These are phyloP conservation scores for Cotesia typhae DNA, from an alignment of 1,140 invertebrate species.

Conservation along the genomic window DNA sequence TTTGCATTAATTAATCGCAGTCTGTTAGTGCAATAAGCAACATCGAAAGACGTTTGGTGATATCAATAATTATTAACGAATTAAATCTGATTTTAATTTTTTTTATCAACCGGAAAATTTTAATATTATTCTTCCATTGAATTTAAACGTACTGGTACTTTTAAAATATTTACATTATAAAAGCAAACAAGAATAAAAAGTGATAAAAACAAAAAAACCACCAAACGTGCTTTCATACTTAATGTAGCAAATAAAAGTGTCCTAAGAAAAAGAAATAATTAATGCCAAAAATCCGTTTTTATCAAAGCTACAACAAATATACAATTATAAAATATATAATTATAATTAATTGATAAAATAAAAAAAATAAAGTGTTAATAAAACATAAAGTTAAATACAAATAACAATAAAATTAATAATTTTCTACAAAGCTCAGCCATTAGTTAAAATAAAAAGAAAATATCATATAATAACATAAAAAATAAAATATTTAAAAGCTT, in stretches of 20 bases:
- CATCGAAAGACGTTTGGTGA: slow-evolving; percentile 61
- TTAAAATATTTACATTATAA: slow-evolving; percentile 1
- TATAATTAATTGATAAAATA: slow-evolving; percentile 23
- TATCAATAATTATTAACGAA: slow-evolving; percentile 18
- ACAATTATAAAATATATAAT: slow-evolving; percentile 20
- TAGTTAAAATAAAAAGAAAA: slow-evolving; percentile 5
- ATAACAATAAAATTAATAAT: slow-evolving; percentile 11
- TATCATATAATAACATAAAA: neutral
- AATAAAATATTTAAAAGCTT: neutral
- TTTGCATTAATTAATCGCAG: slow-evolving; percentile 15
- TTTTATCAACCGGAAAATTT: neutral
- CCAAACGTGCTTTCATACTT: slow-evolving; percentile 58
- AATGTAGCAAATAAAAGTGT: slow-evolving; percentile 39
- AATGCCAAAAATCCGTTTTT: slow-evolving; percentile 56
- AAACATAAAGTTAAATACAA: slow-evolving; percentile 28
- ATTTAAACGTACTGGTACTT: slow-evolving; percentile 59
- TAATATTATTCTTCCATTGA: neutral
- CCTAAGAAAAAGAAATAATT: slow-evolving; percentile 53
- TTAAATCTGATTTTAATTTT: neutral
- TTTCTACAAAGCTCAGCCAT: slow-evolving; percentile 1
- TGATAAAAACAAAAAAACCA: slow-evolving; percentile 46
- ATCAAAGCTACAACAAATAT: slow-evolving; percentile 46
- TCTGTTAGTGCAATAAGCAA: slow-evolving; percentile 63
- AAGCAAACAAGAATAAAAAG: slow-evolving; percentile 5
- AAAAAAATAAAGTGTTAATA: slow-evolving; percentile 39